Conservation (phyloP, 2,888 invertebrate species). For the Oegoconia quadripuncta region DNA sequence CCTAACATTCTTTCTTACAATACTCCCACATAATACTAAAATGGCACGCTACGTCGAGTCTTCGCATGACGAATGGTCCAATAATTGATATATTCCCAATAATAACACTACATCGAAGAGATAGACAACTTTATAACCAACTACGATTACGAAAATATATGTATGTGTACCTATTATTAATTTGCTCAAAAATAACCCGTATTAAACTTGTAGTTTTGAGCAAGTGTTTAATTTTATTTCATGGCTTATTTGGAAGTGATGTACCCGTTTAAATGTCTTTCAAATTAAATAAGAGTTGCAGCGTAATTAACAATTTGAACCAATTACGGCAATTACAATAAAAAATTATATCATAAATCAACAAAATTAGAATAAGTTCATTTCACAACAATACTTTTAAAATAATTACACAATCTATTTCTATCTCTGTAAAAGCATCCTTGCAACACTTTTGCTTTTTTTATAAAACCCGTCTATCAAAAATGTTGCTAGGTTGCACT, state of each 20-base stretch:
- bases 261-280: constrained; percentile 43
- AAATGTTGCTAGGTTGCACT: too few species aligned
- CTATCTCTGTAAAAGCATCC: neutral
- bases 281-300: constrained; percentile 47
- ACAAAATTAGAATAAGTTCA: constrained; percentile 27
- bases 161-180: too few species aligned
- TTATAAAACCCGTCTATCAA: too few species aligned
- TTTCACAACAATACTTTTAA: constrained; percentile 20
- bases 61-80: constrained; percentile 43
- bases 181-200: constrained; percentile 30
- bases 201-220: constrained; percentile 30
- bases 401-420: neutral
- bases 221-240: constrained; percentile 24
- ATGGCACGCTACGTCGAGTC: constrained; percentile 41
- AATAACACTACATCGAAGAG: constrained; percentile 39
- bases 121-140: constrained; percentile 42
- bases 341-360: constrained; percentile 31
- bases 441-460: neutral
- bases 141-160: constrained; percentile 52
- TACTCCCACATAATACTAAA: constrained; percentile 21
- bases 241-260: constrained; percentile 33
- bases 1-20: constrained; percentile 11
- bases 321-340: constrained; percentile 29
- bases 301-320: constrained; percentile 20
- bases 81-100: constrained; percentile 40